Percentiles rank a stretch among this genome's conserved stretches.
These are phyloP conservation scores for Oxygymnocypris stewartii DNA, from an alignment of 2,113 vertebrate genomes.

Conservation along the genomic window DNA sequence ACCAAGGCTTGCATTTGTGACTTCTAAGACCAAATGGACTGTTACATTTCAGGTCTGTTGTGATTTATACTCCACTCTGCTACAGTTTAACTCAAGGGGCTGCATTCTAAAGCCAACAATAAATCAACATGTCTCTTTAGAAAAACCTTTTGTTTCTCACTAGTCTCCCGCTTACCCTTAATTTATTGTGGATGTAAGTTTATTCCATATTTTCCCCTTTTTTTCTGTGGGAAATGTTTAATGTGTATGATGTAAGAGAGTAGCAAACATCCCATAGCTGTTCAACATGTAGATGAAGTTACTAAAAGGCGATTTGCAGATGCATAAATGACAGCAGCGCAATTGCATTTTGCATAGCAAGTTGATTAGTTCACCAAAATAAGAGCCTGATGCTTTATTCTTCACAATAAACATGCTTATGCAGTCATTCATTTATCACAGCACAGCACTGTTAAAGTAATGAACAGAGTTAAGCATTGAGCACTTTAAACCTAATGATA, in stretches of 20 bases:
- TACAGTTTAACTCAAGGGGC: conserved; percentile 66
- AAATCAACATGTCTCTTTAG: conserved; percentile 65
- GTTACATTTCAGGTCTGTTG: conserved; percentile 63
- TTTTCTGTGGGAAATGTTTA: conserved; percentile 13
- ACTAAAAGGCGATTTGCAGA: neutral
- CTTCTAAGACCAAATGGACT: conserved; percentile 62
- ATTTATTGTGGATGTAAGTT: conserved; percentile 58
- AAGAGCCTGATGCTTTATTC: neutral
- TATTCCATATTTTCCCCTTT: conserved; percentile 36
- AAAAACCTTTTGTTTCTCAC: conserved; percentile 58
- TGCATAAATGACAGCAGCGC: neutral
- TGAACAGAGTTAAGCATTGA: neutral
- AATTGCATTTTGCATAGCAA: neutral
- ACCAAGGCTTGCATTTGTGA: conserved; percentile 57
- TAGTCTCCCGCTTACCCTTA: conserved; percentile 59
- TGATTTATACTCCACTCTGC: conserved; percentile 72
- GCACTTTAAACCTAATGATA: neutral
- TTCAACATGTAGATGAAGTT: neutral
- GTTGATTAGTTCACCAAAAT: neutral
- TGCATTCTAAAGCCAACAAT: conserved; percentile 67
- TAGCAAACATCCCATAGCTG: neutral
- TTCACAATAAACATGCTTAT: neutral
- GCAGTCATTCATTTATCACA: neutral
- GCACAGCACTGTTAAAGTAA: neutral
- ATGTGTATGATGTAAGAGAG: conserved; percentile 16